Base-by-base conservation (phyloP, 2,113 vertebrate species). In the Megalops atlanticus region DNA sequence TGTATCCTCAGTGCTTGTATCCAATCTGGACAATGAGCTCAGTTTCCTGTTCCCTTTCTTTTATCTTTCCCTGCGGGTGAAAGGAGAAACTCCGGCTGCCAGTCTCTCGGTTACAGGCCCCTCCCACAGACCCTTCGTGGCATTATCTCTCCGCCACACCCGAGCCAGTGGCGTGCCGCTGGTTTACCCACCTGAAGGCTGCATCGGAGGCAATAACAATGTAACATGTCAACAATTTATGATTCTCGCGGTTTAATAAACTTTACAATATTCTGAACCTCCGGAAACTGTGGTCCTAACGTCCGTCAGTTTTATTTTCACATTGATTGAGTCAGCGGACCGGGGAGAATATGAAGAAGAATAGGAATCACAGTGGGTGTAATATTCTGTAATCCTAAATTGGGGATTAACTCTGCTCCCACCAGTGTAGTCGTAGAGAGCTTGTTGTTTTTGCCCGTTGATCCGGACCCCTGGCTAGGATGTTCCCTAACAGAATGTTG, bases 21-120 rank as follows among this genome's bases (percentile, higher is more conserved):
- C 75, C 76, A 21, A 64, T 16, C 16, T 24, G 31, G 38, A 74
- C 36, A 74, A 74, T 16, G 31, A 76, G 64, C 38, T 43, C 31
- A 4, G 38, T 73, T 76, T 35, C 39, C 21, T 38, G 52, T 70
- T 58, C 70, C 68, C 69, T 33, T 38, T 21, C 73, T 76, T 58
- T 80, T 76, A 81, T 81, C 72, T 81, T 54, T 14, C 15, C 11
- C 27, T 0, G 27, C 27, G 49, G 80, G 76, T 70, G 58, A 80
- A 73, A 80, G 11, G 54, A 69, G 70, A 36, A 12, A 54, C 31
- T 35, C 41, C 43, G 12, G 40, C 8, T 18, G 45, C 40, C 49
- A 12, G 36, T 58, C 58, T 70, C 73, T 38, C 24, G 75, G 80
- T 70, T 76, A 76, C 70, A 43, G 6, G 38, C 4, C 80, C 36